Conservation (phyloP, 2,113 vertebrate genomes). For the Ceyx margarethae region DNA sequence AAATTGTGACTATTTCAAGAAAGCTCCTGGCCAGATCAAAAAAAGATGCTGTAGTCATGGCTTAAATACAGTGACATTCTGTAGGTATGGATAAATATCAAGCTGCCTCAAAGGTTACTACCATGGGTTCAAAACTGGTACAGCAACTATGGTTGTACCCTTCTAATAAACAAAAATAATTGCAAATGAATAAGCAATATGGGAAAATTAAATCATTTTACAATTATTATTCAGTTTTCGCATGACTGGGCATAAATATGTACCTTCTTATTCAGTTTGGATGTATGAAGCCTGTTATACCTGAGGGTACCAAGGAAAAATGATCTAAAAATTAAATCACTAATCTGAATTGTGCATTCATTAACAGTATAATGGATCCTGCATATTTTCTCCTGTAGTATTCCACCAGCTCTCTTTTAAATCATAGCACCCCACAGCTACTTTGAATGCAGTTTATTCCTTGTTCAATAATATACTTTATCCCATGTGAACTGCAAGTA, state of each 20-base stretch:
- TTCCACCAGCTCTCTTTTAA: constrained; percentile 31
- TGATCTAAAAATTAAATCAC: constrained; percentile 47
- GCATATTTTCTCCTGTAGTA: constrained; percentile 17
- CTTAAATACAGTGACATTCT: constrained; percentile 3
- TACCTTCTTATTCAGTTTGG: background rate
- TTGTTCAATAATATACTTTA: constrained; percentile 34
- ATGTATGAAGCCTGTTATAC: background rate
- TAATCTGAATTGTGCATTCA: constrained; percentile 26
- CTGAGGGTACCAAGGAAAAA: background rate
- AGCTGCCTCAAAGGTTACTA: background rate
- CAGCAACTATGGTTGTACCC: background rate
- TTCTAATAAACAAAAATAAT: background rate
- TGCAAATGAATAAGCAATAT: background rate
- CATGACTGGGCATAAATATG: background rate
- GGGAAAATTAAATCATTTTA: background rate
- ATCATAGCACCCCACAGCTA: constrained; percentile 41
- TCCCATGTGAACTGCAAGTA: constrained; percentile 12
- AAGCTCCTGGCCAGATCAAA: background rate
- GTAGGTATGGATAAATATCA: background rate
- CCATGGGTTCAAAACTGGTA: background rate
- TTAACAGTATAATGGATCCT: constrained; percentile 42
- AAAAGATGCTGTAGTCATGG: background rate
- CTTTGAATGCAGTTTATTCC: constrained; percentile 41
- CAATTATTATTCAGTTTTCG: background rate
- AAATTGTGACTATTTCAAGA: constrained; percentile 27